These are phyloP conservation scores for Smutsia temminckii DNA, from an alignment of 2,797 vertebrate genomes.

Conservation along the genomic window DNA sequence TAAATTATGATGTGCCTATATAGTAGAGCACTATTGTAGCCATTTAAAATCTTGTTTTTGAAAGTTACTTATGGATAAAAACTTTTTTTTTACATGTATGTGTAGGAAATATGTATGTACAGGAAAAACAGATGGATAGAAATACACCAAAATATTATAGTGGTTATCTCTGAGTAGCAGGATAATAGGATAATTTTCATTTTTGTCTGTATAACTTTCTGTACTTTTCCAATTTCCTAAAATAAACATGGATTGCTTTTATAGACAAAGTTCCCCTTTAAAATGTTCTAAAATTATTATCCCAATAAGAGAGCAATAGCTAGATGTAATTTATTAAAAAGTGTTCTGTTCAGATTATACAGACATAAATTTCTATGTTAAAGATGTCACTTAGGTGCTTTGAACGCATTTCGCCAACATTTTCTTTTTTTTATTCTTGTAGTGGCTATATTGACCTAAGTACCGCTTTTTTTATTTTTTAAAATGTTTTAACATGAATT, in stretches of 20 bases:
- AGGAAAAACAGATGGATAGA: neutral
- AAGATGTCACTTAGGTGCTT: neutral
- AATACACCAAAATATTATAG: neutral
- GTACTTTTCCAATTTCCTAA: constrained; percentile 20
- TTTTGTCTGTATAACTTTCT: neutral
- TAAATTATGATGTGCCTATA: neutral
- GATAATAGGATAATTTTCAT: neutral
- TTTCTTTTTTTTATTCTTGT: neutral
- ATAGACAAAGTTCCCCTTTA: neutral
- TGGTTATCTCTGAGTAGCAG: neutral
- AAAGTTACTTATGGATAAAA: neutral
- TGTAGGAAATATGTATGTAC: neutral
- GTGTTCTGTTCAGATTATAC: neutral
- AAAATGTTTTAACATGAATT: neutral
- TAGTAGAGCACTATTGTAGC: accelerated
- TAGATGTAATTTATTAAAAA: neutral
- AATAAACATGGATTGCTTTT: constrained; percentile 23
- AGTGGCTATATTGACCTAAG: neutral
- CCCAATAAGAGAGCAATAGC: neutral
- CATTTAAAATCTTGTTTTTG: neutral
- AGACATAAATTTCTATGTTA: neutral
- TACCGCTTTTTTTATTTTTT: neutral
- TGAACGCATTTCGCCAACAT: neutral
- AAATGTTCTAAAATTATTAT: constrained; percentile 5
- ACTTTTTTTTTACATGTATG: neutral